Evolutionary conservation across 2,797 vertebrate genomes (phyloP), one percentile per base, ranked within the genome.

Genomic region (Hephaestus fuliginosus): DNA sequence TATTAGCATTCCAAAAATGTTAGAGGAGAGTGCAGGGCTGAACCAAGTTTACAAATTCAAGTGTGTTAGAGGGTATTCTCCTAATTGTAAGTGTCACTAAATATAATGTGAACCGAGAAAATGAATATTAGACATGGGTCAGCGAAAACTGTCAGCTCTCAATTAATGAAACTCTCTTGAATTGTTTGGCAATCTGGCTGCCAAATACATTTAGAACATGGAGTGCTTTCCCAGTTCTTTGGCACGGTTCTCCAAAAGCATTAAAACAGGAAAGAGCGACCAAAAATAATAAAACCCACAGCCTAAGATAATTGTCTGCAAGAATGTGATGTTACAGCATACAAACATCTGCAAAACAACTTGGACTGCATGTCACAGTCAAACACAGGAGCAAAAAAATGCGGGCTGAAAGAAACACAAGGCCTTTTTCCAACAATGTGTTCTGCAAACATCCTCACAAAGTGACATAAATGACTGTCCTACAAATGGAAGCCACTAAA

Each of bases 241-340:
- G 57, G 39, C 71, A 71, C 56, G 25, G 61, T 46, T 68, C 41
- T 57, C 25, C 58, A 70, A 52, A 83, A 86, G 72, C 43, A 78
- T 67, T 82, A 57, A 71, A 86, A 83, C 41, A 81, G 25, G 8
- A 78, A 85, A 65, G 18, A 60, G 33, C 18, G 33, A 73, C 67
- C 46, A 82, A 74, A 76, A 82, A 83, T 62, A 87, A 86, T 75
- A 90, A 78, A 69, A 58, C 49, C 41, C 67, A 58, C 65, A 74
- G 69, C 64, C 76, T 44, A 20, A 75, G 57, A 86, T 52, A 84
- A 79, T 68, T 44, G 53, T 69, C 39, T 78, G 57, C 58, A 86
- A 56, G 62, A 84, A 84, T 68, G 76, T 49, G 57, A 86, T 63
- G 53, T 76, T 83, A 76, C 61, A 63, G 77, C 44, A 57, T 56